These are phyloP conservation scores for Cephus spinipes DNA, from an alignment of 2,888 invertebrate species.

Conservation along the genomic window DNA sequence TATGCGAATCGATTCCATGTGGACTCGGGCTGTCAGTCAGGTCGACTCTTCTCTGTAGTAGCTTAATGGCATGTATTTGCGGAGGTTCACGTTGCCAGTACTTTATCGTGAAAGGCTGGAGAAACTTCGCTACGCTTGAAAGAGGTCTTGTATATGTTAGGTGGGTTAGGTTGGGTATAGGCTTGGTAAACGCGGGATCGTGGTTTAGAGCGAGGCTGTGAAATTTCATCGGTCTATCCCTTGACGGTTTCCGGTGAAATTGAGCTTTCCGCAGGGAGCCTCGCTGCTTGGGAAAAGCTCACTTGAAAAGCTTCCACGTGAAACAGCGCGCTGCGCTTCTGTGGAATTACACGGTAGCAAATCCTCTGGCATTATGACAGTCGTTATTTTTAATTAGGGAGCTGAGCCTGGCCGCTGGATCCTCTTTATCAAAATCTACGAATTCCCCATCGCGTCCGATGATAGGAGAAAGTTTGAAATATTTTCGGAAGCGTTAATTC, in stretches of 20 bases:
- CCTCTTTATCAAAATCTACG: background rate
- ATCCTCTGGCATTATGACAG: slow-evolving; percentile 3
- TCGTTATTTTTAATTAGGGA: slow-evolving; percentile 25
- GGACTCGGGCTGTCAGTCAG: background rate
- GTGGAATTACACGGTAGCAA: background rate
- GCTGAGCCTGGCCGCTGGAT: background rate
- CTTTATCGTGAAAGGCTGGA: background rate
- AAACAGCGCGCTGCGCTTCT: slow-evolving; percentile 1
- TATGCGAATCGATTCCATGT: background rate
- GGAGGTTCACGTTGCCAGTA: background rate
- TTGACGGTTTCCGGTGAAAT: slow-evolving; percentile 26
- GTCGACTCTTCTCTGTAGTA: background rate
- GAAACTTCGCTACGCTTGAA: background rate
- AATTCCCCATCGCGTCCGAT: background rate
- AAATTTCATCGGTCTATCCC: slow-evolving; percentile 26
- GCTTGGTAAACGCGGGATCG: background rate
- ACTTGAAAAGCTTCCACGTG: background rate
- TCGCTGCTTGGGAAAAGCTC: background rate
- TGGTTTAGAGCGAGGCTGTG: slow-evolving; percentile 18
- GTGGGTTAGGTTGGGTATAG: background rate
- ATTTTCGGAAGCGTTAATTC: background rate
- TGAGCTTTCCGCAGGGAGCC: slow-evolving; percentile 19
- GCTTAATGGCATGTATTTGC: background rate
- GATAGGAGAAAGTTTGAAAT: background rate
- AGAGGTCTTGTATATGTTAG: background rate